These are phyloP conservation scores for Leiothrix lutea DNA, from an alignment of 2,113 vertebrate species.

Conservation along the genomic window DNA sequence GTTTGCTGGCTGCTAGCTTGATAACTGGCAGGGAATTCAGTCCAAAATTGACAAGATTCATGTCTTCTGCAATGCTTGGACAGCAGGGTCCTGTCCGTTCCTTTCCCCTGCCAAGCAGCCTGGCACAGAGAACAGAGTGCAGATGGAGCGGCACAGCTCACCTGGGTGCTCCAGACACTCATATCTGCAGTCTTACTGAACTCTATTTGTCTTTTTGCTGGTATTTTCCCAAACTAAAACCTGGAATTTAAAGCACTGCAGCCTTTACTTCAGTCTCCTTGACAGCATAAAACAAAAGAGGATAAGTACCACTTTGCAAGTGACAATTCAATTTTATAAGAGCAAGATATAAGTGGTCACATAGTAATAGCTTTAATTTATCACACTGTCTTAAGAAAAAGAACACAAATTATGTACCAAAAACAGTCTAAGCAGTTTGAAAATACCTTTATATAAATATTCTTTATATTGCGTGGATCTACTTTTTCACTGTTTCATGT, in stretches of 20 bases:
- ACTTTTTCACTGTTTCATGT: background rate
- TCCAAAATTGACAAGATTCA: conserved; percentile 65
- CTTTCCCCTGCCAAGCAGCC: conserved; percentile 37
- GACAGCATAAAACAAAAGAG: background rate
- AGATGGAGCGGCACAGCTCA: conserved; percentile 51
- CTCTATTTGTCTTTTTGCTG: conserved; percentile 1
- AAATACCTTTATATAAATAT: background rate
- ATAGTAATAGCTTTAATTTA: background rate
- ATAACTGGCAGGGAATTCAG: conserved; percentile 24
- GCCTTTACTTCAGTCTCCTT: background rate
- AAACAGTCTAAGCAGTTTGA: background rate
- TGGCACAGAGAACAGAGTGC: conserved; percentile 42
- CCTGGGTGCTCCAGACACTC: conserved; percentile 12
- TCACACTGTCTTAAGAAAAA: background rate
- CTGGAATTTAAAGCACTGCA: background rate
- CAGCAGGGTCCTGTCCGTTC: conserved; percentile 52
- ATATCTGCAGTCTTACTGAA: conserved; percentile 14
- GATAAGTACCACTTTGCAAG: background rate
- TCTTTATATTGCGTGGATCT: background rate
- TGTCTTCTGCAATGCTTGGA: conserved; percentile 60
- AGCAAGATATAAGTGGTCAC: background rate
- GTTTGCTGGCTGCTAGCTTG: conserved; percentile 35
- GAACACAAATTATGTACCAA: background rate
- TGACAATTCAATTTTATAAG: background rate
- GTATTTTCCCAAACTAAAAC: background rate